Base-by-base conservation (phyloP, 1,140 invertebrate species). In the Popillia japonica region DNA sequence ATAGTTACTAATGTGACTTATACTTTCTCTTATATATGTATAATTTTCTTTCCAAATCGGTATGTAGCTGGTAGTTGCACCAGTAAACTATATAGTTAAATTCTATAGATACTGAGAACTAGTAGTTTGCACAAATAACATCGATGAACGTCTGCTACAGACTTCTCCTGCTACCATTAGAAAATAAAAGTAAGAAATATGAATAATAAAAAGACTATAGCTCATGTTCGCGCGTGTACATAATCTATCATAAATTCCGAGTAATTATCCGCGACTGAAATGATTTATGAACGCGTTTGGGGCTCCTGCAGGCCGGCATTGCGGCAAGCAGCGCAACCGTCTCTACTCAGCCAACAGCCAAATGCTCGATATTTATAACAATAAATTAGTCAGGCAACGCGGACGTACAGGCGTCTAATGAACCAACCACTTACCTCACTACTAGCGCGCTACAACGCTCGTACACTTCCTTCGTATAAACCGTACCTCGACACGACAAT, bases 171-270 rank as follows among this genome's bases (percentile, higher is more conserved):
- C 27, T 34, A n/a, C n/a, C n/a, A 1, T 34, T 34, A 55, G 14
- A n/a, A 55, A 55, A 55, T 6, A 55, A 55, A 55, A 6, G 17
- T 55, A 55, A n/a, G 17, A 55, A 10, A 48, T 48, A 48, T 48
- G 17, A 55, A 17, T 17, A 55, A 55, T 55, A 55, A 55, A n/a
- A 17, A 55, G 17, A 55, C 17, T 55, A 55, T 55, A 55, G 14
- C 0, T 17, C 48, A 55, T 55, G 48, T 55, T 7, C 11, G 17
- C 48, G 48, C 17, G 11, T 17, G 48, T 55, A n/a, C 44, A n/a
- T 55, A 55, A 55, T 55, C 48, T 55, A 55, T 55, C 48, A 55
- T 55, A 55, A 55, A 55, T 17, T 55, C 11, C 48, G 48, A 17
- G 48, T 55, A 55, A 55, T 55, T 55, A 55, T 55, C 48, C 48